These are phyloP conservation scores for Sebastolobus altivelis DNA, from an alignment of 2,797 vertebrate species.

Conservation along the genomic window DNA sequence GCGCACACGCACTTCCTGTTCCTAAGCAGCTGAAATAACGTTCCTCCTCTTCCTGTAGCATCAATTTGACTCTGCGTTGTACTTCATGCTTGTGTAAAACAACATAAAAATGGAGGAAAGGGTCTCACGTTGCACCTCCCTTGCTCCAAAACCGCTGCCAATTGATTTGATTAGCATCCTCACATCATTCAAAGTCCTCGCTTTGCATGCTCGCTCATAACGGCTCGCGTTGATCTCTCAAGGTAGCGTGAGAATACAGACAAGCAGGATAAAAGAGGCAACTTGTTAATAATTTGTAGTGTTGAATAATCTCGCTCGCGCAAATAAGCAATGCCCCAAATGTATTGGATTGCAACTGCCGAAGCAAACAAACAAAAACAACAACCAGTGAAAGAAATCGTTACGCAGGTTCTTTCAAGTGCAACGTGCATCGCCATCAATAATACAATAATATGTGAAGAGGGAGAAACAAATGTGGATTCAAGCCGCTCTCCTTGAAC, in stretches of 20 bases:
- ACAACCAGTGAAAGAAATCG: constrained; percentile 62
- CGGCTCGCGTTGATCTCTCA: constrained; percentile 27
- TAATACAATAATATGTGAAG: constrained; percentile 74
- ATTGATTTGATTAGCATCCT: constrained; percentile 67
- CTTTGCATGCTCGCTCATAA: constrained; percentile 43
- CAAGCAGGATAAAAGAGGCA: constrained; percentile 43
- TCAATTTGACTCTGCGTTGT: not conserved
- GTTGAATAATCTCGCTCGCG: constrained; percentile 66
- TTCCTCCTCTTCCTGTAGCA: constrained; percentile 1
- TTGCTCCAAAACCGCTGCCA: constrained; percentile 19
- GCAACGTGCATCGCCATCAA: constrained; percentile 68
- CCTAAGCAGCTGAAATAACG: constrained; percentile 4
- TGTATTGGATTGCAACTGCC: constrained; percentile 45
- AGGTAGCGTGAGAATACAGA: constrained; percentile 55
- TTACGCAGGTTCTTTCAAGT: constrained; percentile 72
- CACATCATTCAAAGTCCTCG: constrained; percentile 60
- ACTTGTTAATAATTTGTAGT: constrained; percentile 77
- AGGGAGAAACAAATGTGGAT: constrained; percentile 66
- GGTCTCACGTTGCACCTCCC: constrained; percentile 8
- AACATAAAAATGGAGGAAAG: not conserved
- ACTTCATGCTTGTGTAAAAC: not conserved
- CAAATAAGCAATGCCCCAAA: constrained; percentile 67
- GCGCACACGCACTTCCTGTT: not conserved
- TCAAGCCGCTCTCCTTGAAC: constrained; percentile 71
- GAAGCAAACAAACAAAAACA: constrained; percentile 73